Evolutionary conservation across 2,113 vertebrate genomes (phyloP).

Genomic region (Malurus cyaneus): DNA sequence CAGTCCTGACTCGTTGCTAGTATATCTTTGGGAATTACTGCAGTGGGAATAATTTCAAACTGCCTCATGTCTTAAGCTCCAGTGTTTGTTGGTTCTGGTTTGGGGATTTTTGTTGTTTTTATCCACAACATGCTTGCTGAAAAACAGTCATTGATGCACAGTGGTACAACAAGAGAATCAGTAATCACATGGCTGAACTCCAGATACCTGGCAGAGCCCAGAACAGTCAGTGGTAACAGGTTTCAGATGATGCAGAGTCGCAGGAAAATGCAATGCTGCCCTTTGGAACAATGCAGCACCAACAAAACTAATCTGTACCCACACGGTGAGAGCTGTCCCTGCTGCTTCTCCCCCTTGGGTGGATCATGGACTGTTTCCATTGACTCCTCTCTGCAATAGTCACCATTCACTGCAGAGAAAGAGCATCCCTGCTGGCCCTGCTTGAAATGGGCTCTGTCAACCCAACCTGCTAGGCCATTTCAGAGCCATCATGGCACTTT

Average conservation of each 20-base stretch:
- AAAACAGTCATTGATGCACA: not conserved
- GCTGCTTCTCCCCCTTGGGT: not conserved
- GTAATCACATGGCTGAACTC: not conserved
- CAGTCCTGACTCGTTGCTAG: rapidly evolving
- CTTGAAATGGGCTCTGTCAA: not conserved
- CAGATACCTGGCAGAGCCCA: not conserved
- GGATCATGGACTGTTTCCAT: not conserved
- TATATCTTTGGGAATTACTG: not conserved
- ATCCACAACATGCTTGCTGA: not conserved
- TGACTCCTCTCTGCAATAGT: not conserved
- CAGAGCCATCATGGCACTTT: not conserved
- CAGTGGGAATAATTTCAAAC: not conserved
- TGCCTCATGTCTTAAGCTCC: not conserved
- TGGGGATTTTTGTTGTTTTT: not conserved
- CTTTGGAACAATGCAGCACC: not conserved
- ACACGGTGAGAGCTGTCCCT: rapidly evolving
- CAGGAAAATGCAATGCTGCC: not conserved
- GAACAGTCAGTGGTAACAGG: not conserved
- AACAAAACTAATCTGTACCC: not conserved
- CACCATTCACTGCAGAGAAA: not conserved
- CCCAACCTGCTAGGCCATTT: not conserved
- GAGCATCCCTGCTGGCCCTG: not conserved
- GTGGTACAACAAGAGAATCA: not conserved
- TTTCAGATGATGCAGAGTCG: not conserved
- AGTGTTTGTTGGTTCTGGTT: too few relatives aligned